These are phyloP conservation scores for Gonocerus acuteangulatus DNA, from an alignment of 2,888 invertebrate genomes.

Conservation along the genomic window DNA sequence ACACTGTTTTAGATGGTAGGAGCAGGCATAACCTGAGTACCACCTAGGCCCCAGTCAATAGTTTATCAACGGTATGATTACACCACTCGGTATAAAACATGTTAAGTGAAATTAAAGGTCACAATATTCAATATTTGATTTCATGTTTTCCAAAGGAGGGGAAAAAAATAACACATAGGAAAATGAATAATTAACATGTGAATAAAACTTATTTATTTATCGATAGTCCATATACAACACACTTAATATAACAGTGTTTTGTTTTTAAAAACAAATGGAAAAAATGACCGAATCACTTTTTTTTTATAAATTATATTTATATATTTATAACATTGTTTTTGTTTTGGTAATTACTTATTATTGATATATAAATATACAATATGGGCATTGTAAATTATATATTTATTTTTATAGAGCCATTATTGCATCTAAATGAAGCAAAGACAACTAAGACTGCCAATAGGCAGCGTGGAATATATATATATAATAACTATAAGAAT, in stretches of 20 bases:
- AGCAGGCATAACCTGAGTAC: too few species aligned
- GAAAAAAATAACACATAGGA: too few species aligned
- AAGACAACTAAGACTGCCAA: constrained; percentile 21
- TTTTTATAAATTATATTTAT: constrained; percentile 16
- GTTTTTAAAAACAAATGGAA: constrained; percentile 16
- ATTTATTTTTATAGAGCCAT: constrained; percentile 11
- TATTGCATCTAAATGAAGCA: constrained; percentile 24
- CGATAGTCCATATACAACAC: constrained; percentile 24
- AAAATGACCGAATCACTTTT: constrained; percentile 8
- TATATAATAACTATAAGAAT: constrained; percentile 22
- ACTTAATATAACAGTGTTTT: constrained; percentile 25
- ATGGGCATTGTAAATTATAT: constrained; percentile 8
- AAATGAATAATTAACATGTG: constrained; percentile 12
- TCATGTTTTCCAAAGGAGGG: too few species aligned
- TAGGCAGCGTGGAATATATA: constrained; percentile 2
- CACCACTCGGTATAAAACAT: not conserved
- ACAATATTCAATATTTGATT: too few species aligned
- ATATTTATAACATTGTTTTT: constrained; percentile 18
- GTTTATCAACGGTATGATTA: too few species aligned
- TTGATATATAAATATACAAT: constrained; percentile 18
- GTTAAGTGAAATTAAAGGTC: not conserved
- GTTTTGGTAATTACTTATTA: constrained; percentile 5
- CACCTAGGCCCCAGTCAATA: too few species aligned
- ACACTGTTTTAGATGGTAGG: too few species aligned
- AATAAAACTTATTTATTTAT: constrained; percentile 25